Percentiles rank a stretch among this genome's conserved stretches.
These are phyloP conservation scores for Rhizomys pruinosus DNA, from an alignment of 2,113 vertebrate species.

Conservation along the genomic window DNA sequence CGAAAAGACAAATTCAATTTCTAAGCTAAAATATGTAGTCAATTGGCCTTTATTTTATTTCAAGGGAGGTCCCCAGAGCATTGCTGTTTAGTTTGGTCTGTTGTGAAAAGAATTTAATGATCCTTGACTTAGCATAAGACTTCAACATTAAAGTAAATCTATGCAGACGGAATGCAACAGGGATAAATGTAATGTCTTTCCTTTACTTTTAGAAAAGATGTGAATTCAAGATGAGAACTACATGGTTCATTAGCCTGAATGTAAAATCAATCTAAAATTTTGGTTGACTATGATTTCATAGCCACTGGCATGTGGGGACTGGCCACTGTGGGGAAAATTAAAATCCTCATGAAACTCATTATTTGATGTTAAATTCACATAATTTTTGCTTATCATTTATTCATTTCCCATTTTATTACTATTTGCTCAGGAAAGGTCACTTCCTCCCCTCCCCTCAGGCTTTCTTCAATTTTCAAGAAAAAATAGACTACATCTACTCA, in stretches of 20 bases:
- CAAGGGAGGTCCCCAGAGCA: neutral
- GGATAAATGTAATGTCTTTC: conserved; percentile 29
- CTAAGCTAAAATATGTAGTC: neutral
- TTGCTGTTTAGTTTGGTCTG: neutral
- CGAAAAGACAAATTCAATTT: neutral
- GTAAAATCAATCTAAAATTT: conserved; percentile 43
- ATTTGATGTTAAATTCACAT: conserved; percentile 46
- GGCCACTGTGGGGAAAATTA: neutral
- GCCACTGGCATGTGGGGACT: neutral
- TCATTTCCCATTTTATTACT: conserved; percentile 57
- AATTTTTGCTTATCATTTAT: conserved; percentile 56
- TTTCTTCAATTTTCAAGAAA: conserved; percentile 38
- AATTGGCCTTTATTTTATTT: neutral
- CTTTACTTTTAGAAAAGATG: neutral
- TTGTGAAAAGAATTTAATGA: conserved; percentile 20
- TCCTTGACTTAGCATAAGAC: neutral
- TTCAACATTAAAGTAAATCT: conserved; percentile 21
- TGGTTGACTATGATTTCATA: conserved; percentile 30
- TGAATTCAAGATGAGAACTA: conserved; percentile 26
- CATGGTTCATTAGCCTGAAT: neutral
- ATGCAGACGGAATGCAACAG: neutral
- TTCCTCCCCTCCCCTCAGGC: neutral
- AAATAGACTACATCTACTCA: neutral
- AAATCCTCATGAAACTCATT: conserved; percentile 20
- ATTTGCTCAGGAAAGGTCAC: conserved; percentile 63